phyloP scores from a whole-genome alignment of 2,797 vertebrate species.

The Bufotes viridis region DNA sequence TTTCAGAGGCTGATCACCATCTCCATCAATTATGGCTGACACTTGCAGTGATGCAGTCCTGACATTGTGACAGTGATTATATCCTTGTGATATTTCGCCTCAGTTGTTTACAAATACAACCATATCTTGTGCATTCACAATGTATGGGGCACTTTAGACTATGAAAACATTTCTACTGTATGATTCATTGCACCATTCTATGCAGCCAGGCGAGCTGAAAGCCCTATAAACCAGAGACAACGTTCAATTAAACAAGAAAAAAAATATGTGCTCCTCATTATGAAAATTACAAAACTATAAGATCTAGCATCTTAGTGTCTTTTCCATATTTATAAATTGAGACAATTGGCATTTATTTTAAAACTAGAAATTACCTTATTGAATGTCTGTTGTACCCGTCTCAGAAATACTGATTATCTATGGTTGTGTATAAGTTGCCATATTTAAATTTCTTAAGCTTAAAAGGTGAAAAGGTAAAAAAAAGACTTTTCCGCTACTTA shows the following conservation, averaged over 20 bases:
- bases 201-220: slow-evolving; percentile 61
- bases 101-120: slow-evolving; percentile 78
- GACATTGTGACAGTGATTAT: slow-evolving; percentile 79
- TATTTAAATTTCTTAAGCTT: too few relatives aligned
- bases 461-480: too few relatives aligned
- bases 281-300: background rate
- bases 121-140: slow-evolving; percentile 65
- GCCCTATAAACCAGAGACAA: background rate
- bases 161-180: slow-evolving; percentile 65
- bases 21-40: slow-evolving; percentile 74
- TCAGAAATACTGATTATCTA: background rate
- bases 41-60: slow-evolving; percentile 70
- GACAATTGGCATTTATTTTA: background rate
- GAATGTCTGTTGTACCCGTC: background rate
- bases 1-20: slow-evolving; percentile 72
- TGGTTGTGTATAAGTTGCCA: background rate
- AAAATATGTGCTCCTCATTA: background rate
- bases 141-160: slow-evolving; percentile 65
- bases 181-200: slow-evolving; percentile 67
- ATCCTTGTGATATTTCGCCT: slow-evolving; percentile 74
- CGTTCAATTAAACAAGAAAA: slow-evolving; percentile 1
- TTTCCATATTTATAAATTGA: background rate
- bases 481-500: too few relatives aligned
- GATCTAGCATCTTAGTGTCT: background rate
- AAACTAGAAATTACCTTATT: background rate